Evolutionary conservation across 2,797 vertebrate species (phyloP).

Genomic region (Lycodopsis pacificus): DNA sequence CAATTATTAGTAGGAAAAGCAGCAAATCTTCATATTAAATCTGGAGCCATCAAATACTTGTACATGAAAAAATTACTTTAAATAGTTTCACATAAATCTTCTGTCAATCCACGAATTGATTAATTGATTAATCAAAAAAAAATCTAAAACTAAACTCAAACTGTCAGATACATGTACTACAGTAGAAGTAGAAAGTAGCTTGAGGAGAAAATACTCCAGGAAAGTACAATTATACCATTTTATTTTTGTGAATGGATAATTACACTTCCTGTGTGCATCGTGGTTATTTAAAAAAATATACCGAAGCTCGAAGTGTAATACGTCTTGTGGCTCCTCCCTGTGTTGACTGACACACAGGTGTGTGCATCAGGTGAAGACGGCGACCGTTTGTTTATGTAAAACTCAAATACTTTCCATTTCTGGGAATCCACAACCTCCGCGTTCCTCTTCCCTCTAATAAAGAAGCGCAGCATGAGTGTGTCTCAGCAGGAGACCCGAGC

Average conservation of each 20-base stretch:
- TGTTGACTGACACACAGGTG: background rate
- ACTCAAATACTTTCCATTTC: conserved; percentile 1
- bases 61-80: background rate
- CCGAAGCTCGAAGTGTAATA: background rate
- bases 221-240: background rate
- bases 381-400: conserved; percentile 8
- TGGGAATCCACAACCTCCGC: background rate
- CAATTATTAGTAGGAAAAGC: background rate
- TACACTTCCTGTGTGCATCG: background rate
- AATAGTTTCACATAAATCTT: background rate
- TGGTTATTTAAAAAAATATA: background rate
- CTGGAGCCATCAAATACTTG: background rate
- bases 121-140: background rate
- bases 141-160: background rate
- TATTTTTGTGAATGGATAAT: background rate
- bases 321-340: background rate
- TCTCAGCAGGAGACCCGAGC: conserved; percentile 5
- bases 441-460: background rate
- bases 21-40: background rate
- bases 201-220: too few species aligned
- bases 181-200: background rate
- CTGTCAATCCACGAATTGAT: background rate
- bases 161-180: background rate
- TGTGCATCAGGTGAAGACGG: background rate
- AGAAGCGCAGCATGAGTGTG: background rate